Base-by-base conservation (phyloP, 2,113 vertebrate species). In the Podarcis cretensis region DNA sequence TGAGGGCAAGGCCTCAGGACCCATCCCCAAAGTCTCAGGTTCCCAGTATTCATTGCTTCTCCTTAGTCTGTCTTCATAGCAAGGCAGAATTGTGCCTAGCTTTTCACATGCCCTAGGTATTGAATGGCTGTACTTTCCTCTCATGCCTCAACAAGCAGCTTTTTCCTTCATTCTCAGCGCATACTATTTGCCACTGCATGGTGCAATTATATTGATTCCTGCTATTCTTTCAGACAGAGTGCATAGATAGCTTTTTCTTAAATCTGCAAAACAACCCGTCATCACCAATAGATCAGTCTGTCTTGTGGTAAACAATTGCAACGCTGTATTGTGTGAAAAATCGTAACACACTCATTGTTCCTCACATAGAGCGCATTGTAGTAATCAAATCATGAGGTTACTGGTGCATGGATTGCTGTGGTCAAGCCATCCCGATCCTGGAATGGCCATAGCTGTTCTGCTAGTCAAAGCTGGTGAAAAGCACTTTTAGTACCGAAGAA, bases 141-240 rank as follows among this genome's bases (percentile, higher is more conserved):
- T 86, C 32, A 1, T 81, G 12, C 88, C 71, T 54, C 68, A 68
- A 80, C 20, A 27, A 65, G 5, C 9, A 83, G 65, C 13, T 84
- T 79, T 63, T 94, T 90, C 14, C 57, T 43, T 48, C 27, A 71
- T 80, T 78, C 76, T 91, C 18, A 82, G 73, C 85, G 86, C 90
- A 71, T 35, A 48, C 43, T 84, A 37, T 89, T 91, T 87, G 86
- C 88, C 86, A 83, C 89, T 85, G 87, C 79, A 59, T 92, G 88
- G 89, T 90, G 37, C 91, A 93, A 94, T 95, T 94, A 92, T 37
- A n/a, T 90, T 89, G 93, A 95, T 94, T 95, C 84, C 92, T 92
- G 1, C 94, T 92, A 94, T 95, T 92, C 35, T 92, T 87, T 82
- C 89, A 88, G 80, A 18, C 82, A 89, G 14, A 92, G 85, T 85